Evolutionary conservation across 1,140 invertebrate genomes (phyloP).

Genomic region (Heliconius hewitsoni): DNA sequence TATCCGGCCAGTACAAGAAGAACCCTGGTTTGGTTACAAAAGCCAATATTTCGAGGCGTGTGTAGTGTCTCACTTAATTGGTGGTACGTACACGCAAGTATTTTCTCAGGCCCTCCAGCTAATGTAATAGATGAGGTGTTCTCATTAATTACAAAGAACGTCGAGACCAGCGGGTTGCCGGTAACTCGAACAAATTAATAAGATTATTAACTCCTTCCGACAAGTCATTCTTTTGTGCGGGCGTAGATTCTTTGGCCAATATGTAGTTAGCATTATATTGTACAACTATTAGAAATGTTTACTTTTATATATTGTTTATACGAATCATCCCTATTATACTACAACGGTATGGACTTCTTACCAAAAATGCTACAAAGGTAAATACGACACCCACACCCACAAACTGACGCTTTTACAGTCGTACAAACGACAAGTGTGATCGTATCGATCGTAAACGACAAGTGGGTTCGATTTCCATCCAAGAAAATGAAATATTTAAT

Average conservation of each 20-base stretch:
- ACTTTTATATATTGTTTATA: not conserved
- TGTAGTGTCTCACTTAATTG: slow-evolving; percentile 54
- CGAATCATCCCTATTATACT: no score
- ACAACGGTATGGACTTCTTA: no score
- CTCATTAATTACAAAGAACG: slow-evolving; percentile 80
- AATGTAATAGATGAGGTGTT: slow-evolving; percentile 81
- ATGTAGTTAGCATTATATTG: slow-evolving; percentile 4
- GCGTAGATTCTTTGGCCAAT: not conserved
- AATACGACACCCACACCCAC: no score
- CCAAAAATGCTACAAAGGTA: no score
- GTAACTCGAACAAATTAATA: slow-evolving; percentile 74
- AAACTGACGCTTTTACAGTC: no score
- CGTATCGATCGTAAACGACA: no score
- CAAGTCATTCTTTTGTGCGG: slow-evolving; percentile 67
- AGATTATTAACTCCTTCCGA: slow-evolving; percentile 79
- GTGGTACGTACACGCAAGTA: slow-evolving; percentile 62
- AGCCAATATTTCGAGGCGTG: slow-evolving; percentile 4
- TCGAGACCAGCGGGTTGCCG: slow-evolving; percentile 69
- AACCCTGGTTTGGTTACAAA: slow-evolving; percentile 37
- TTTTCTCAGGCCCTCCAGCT: slow-evolving; percentile 71
- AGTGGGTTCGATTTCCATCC: no score
- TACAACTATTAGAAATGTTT: not conserved
- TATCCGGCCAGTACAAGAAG: slow-evolving; percentile 46
- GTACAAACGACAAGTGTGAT: no score
- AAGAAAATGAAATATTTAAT: no score